Base-by-base conservation (phyloP, 2,797 vertebrate species). In the Chanos chanos region DNA sequence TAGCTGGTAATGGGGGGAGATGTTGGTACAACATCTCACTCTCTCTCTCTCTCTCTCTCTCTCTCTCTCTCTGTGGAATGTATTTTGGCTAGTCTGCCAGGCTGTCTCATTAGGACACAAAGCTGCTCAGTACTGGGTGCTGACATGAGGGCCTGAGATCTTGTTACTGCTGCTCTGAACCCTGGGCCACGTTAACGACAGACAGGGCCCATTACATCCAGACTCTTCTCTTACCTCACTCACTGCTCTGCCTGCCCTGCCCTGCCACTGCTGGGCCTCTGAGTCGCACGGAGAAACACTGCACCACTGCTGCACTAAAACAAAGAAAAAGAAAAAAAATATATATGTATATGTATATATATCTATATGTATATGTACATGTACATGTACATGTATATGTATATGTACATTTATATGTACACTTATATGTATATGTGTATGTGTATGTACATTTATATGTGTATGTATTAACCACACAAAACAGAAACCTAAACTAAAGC, bases 71-170 rank as follows among this genome's bases (percentile, higher is more conserved):
- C 61, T 33, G 51, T 65, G 63, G 64, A 72, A 70, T 77, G 67
- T 33, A 19, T 61, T 51, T 55, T 36, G 68, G 50, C 62, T 61
- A 60, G 64, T 30, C 48, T 70, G 61, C 64, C 64, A 74, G 61
- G 55, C 49, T 24, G 57, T 66, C 84, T 87, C 86, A 85, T 86
- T 86, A 87, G 80, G 81, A 76, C 70, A 89, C 87, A 89, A 89
- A 83, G 84, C 73, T 28, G 73, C 68, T 76, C 87, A 89, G 88
- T 88, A 73, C 12, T 56, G 73, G 77, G 76, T 71, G 81, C 79
- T 82, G 83, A 87, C 80, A 86, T 27, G 47, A 70, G 81, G 74
- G 77, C 80, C 27, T 31, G 71, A 70, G 84, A 85, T 87, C 79
- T 77, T 62, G 72, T 85, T 85, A 81, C 84, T 77, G 73, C 4